phyloP scores from a whole-genome alignment of 2,888 invertebrate genomes.

The Melieria crassipennis region DNA sequence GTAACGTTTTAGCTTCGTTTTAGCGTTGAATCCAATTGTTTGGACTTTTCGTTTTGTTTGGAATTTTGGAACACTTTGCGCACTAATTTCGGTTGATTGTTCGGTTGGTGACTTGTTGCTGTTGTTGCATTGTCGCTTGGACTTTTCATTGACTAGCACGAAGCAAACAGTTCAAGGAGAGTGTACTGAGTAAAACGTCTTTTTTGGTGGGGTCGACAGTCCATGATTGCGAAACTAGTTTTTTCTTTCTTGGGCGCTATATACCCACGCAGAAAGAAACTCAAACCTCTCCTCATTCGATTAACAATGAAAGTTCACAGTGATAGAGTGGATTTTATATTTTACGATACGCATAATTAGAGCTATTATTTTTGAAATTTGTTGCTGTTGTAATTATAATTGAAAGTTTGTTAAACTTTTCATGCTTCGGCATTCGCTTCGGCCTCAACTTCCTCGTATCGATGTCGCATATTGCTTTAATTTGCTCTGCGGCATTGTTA shows the following conservation, averaged over 20 bases:
- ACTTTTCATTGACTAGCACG: conserved; percentile 9
- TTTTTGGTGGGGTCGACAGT: background rate
- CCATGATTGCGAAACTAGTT: background rate
- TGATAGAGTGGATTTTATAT: conserved; percentile 33
- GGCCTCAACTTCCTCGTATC: conserved; percentile 9
- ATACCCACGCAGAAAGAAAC: too few species aligned
- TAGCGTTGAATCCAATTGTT: too few species aligned
- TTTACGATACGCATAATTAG: conserved; percentile 31
- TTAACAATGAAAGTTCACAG: conserved; percentile 38
- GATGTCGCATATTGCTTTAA: background rate
- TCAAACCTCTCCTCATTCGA: conserved; percentile 32
- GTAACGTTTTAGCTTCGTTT: too few species aligned
- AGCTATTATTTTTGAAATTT: conserved; percentile 27
- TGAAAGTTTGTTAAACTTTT: conserved; percentile 21
- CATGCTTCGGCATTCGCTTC: background rate
- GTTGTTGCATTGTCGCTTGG: conserved; percentile 14
- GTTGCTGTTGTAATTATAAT: conserved; percentile 29
- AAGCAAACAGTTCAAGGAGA: conserved; percentile 8
- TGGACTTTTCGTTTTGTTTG: too few species aligned
- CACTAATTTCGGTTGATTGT: background rate
- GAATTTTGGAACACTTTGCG: too few species aligned
- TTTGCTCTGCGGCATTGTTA: conserved; percentile 3
- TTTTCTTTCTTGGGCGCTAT: too few species aligned
- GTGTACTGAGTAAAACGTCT: background rate
- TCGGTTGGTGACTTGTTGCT: background rate